These are phyloP conservation scores for Bujurquina vittata DNA, from an alignment of 2,113 vertebrate genomes.

Conservation along the genomic window DNA sequence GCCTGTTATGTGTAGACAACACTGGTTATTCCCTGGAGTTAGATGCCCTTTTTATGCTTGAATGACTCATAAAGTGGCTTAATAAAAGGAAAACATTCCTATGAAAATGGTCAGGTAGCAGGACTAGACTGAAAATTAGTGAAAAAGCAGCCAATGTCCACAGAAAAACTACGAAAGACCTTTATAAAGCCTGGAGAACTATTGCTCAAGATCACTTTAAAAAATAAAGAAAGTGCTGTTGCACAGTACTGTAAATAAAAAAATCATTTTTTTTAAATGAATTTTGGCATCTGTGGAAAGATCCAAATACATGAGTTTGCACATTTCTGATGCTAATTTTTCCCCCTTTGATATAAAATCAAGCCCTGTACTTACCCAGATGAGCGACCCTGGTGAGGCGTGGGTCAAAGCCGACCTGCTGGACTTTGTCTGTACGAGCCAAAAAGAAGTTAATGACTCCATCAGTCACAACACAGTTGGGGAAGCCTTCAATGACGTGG, in stretches of 20 bases:
- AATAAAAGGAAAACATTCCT: no score
- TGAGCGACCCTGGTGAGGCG: slow-evolving; percentile 86
- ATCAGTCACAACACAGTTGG: slow-evolving; percentile 89
- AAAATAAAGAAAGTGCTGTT: background rate
- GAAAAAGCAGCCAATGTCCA: no score
- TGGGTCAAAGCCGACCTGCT: slow-evolving; percentile 91
- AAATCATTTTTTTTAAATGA: background rate
- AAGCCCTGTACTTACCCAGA: slow-evolving; percentile 80
- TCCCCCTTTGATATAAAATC: background rate
- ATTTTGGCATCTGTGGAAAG: background rate
- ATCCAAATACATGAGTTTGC: no score
- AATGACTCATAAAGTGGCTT: no score
- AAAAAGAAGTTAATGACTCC: slow-evolving; percentile 95
- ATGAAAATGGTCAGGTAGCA: no score
- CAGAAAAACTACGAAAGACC: no score
- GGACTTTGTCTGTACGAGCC: slow-evolving; percentile 88
- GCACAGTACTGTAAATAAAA: background rate
- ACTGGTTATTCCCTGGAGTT: no score
- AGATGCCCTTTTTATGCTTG: no score
- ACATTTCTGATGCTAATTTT: background rate
- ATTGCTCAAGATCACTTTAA: background rate
- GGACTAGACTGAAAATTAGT: no score
- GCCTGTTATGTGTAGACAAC: no score
- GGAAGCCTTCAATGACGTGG: slow-evolving; percentile 87
- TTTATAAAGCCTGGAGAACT: background rate